Evolutionary conservation across 1,140 invertebrate genomes (phyloP), one percentile per base, ranked within the genome.

Genomic region (Leptinotarsa defecta): DNA sequence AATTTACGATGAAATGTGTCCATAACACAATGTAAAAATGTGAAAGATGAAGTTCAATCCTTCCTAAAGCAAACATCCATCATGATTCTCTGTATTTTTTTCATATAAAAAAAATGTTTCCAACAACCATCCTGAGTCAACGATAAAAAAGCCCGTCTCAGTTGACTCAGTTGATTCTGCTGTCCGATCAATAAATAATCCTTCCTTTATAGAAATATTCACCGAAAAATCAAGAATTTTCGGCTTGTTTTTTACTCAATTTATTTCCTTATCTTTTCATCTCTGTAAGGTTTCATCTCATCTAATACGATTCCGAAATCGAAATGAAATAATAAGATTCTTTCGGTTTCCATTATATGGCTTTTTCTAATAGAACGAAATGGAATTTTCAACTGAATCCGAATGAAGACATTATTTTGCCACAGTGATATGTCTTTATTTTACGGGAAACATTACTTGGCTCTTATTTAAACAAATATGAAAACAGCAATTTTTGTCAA

Each of bases 241-340:
- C 52, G n/a, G 17, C 52, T 19, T 19, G 52, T 57, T 57, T 57
- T 57, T 57, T 57, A 43, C 52, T 15, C n/a, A 3, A 57, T 17
- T 57, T 57, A 57, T 57, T 57, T 57, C 52, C 52, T 17, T 57
- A 57, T 57, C 15, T 15, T 17, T 57, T 57, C 52, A 57, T 57
- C 52, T 57, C 52, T 19, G 52, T 19, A 17, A 13, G 15, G 52
- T 57, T 57, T 57, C 52, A 57, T 57, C 13, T 17, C 15, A 57
- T 57, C n/a, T 19, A 57, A 57, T 43, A 19, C n/a, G 52, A 57
- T 57, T 57, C 0, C n/a, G 52, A 57, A 57, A 57, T 57, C 52
- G 52, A 57, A 57, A 19, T 57, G 52, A 19, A n/a, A 57, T 57
- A 57, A 57, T 57, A 57, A 57, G 52, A 57, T 57, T 57, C n/a